phyloP scores from a whole-genome alignment of 2,888 invertebrate genomes.

The Thecophora atra region DNA sequence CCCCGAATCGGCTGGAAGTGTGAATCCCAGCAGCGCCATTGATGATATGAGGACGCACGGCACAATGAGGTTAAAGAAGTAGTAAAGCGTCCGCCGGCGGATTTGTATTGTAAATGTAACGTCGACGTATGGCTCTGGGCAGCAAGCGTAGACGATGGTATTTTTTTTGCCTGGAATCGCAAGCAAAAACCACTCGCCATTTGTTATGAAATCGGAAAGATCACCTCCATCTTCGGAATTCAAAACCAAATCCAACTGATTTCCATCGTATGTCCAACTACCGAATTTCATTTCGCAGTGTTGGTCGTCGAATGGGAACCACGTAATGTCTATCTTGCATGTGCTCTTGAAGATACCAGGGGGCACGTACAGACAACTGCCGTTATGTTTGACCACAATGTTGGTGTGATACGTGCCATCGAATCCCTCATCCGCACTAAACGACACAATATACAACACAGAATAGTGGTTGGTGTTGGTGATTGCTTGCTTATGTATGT shows the following conservation, averaged over 20 bases:
- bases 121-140: conserved; percentile 88
- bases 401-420: conserved; percentile 99
- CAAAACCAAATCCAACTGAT: conserved; percentile 95
- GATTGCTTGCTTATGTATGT: conserved; percentile 17
- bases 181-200: conserved; percentile 99
- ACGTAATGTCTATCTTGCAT: conserved; percentile 99
- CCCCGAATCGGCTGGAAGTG: conserved; percentile 88
- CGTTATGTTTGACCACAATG: conserved; percentile 98
- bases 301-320: conserved; percentile 99
- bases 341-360: conserved; percentile 99
- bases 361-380: conserved; percentile 98
- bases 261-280: conserved; percentile 99
- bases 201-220: conserved; percentile 95
- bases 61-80: conserved; percentile 99
- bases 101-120: conserved; percentile 98
- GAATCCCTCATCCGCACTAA: conserved; percentile 99
- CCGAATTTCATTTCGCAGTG: conserved; percentile 99
- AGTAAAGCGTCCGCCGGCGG: conserved; percentile 94
- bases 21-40: conserved; percentile 98
- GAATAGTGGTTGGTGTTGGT: conserved; percentile 28
- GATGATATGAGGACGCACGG: conserved; percentile 98
- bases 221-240: conserved; percentile 95
- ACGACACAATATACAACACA: conserved; percentile 42
- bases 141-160: conserved; percentile 90
- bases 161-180: conserved; percentile 94